Base-by-base conservation (phyloP, 2,888 invertebrate genomes). In the Xylophagus ater region DNA sequence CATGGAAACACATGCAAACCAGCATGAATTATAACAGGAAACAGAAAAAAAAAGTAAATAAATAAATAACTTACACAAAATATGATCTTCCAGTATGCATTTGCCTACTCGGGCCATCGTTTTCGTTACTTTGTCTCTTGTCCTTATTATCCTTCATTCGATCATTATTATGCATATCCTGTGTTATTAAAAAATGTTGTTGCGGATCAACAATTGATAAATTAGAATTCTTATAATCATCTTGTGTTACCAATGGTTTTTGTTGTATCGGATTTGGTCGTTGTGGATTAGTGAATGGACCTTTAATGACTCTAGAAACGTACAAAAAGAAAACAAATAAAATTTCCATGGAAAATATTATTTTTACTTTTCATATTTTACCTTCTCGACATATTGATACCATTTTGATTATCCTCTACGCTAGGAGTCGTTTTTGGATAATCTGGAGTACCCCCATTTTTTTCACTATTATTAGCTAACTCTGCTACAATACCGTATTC, bases 151-250 rank as follows among this genome's bases (percentile, higher is more conserved):
- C n/a, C n/a, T n/a, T n/a, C n/a, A n/a, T n/a, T 24, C 44, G 35
- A 39, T 44, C 44, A n/a, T 23, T 15, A 15, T 44, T 33, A 29
- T 44, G 39, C 37, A 44, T 39, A 33, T 44, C 44, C 5, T 30
- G 15, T 36, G 38, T 25, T 18, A 39, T 29, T 17, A 44, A 31
- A 36, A 34, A 44, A 20, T 39, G 23, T 34, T 36, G 21, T 12
- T 44, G 30, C 21, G 41, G 39, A 37, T 44, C 44, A 24, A 39
- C 39, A 13, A 13, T 33, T 32, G 36, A 39, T n/a, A 44, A 30
- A 13, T 41, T 24, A 6, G 44, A 44, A 33, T 34, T 44, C 34
- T 41, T 29, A 34, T 44, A 41, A 32, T 41, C 39, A 10, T 30
- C 17, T 20, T 34, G 30, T 10, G 44, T 41, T 30, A 44, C 44